Conservation (phyloP, 2,797 vertebrate genomes). For the Cottoperca gobio region DNA sequence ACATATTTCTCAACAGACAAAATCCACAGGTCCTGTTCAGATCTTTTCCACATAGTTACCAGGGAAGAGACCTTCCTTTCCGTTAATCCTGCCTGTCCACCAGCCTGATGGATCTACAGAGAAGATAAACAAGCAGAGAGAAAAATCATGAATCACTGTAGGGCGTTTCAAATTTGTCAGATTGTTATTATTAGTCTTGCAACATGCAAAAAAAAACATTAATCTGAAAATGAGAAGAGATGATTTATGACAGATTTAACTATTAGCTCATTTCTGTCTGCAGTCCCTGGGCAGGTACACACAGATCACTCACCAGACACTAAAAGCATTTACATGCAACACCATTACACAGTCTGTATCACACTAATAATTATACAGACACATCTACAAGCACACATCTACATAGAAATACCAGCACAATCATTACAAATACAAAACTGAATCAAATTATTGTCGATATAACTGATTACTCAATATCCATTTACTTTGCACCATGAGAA, state of each 20-base stretch:
- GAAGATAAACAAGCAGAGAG: slow-evolving; percentile 1
- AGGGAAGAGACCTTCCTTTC: slow-evolving; percentile 94
- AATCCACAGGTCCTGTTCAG: slow-evolving; percentile 74
- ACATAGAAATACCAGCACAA: background rate
- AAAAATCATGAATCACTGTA: background rate
- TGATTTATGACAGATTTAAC: background rate
- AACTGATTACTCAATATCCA: too few species aligned
- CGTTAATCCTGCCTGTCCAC: slow-evolving; percentile 93
- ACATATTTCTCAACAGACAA: slow-evolving; percentile 4
- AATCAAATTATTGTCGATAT: background rate
- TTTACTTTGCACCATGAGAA: background rate
- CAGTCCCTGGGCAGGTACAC: background rate
- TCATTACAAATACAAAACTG: background rate
- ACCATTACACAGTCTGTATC: background rate
- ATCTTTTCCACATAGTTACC: slow-evolving; percentile 98
- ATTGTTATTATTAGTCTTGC: background rate
- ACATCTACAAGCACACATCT: background rate
- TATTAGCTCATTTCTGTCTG: background rate
- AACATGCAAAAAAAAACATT: too few species aligned
- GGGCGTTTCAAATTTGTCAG: background rate
- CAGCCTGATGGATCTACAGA: slow-evolving; percentile 92
- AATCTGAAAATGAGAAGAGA: background rate
- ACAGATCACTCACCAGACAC: background rate
- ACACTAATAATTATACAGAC: background rate
- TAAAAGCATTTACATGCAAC: background rate